Evolutionary conservation across 2,888 invertebrate genomes (phyloP), one percentile per base, ranked within the genome.

Genomic region (Mamestra brassicae): DNA sequence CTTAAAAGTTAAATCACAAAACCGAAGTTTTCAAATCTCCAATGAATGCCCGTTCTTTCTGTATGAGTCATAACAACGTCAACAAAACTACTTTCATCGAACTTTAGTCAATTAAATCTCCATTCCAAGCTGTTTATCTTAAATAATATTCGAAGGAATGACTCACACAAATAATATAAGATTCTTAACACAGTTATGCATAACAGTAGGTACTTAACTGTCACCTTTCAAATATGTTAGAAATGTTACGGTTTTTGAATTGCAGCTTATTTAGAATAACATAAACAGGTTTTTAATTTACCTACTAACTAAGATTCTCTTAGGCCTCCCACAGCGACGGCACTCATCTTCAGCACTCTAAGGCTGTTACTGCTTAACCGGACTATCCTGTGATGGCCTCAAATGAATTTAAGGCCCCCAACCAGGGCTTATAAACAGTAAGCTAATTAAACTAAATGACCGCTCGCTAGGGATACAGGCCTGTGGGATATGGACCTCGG

Each of bases 131-230:
- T 34, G 34, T 52, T 58, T 69, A 76, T 76, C 69, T 68, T 38
- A 38, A 55, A 52, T 26, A 26, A 50, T 15, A 58, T 69, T 69
- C 11, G 45, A 70, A 57, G 34, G 6, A 6, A 60, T 76, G 58
- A 77, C 38, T 76, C 63, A 77, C 15, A 34, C 7, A 7, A 68
- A 38, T 60, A 77, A 11, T 38, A 62, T 69, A 58, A 69, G 42
- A 70, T 70, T 54, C 38, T 7, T 34, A 61, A n/a, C 55, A 63
- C 47, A 38, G 47, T 74, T 74, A 75, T 57, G 55, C 55, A 11
- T 63, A 76, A 36, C 69, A 58, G 63, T 77, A 26, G 26, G 26
- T 26, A 26, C 26, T 26, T 26, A 69, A 77, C 62, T 58, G 63
- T 58, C 75, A 34, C 55, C 55, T 11, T 64, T 42, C n/a, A 63